Conservation (phyloP, 2,113 vertebrate genomes). For the Ascaphus truei region DNA sequence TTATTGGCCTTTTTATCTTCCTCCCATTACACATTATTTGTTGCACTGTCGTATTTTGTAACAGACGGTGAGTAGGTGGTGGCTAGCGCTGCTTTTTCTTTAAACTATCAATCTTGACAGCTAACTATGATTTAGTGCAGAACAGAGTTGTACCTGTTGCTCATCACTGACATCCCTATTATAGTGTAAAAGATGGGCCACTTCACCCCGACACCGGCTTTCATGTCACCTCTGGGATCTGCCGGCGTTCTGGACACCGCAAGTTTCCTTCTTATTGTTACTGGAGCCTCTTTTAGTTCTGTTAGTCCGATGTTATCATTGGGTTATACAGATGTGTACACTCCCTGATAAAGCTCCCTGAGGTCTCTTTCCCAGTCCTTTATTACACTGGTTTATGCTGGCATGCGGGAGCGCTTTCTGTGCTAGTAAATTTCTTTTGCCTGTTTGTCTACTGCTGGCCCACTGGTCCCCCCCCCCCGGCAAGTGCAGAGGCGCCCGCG, state of each 20-base stretch:
- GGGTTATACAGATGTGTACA: neutral
- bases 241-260: neutral
- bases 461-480: neutral
- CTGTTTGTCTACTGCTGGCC: neutral
- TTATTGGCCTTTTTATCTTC: too few species aligned
- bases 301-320: constrained; percentile 5
- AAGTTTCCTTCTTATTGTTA: neutral
- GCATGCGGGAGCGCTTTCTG: too few species aligned
- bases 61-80: too few species aligned
- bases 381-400: constrained; percentile 2
- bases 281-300: neutral
- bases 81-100: too few species aligned
- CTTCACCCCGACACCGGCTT: neutral
- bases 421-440: neutral
- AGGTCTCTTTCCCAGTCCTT: neutral
- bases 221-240: constrained; percentile 12
- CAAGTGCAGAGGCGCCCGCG: too few species aligned
- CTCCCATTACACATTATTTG: too few species aligned
- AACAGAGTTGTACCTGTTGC: neutral
- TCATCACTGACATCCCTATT: neutral
- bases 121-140: neutral
- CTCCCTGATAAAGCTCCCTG: neutral
- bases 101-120: too few species aligned
- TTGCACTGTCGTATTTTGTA: too few species aligned
- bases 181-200: neutral